Conservation (phyloP, 1,140 invertebrate species). For the Choristoneura fumiferana region DNA sequence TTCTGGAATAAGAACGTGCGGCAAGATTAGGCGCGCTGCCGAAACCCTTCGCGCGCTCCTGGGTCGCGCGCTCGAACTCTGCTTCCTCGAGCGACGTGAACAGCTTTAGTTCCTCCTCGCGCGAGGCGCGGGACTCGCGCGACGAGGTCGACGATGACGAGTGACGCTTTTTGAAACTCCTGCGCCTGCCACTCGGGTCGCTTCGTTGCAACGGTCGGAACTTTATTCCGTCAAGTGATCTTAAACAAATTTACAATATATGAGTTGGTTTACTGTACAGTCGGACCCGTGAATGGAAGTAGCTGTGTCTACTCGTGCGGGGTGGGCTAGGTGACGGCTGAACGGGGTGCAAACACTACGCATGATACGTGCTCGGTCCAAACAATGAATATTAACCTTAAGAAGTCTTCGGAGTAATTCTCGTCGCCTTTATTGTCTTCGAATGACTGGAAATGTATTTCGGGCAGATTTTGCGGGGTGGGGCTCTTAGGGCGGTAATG, state of each 20-base stretch:
- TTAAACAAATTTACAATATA: slow-evolving; percentile 73
- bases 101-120: slow-evolving; percentile 80
- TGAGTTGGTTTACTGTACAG: slow-evolving; percentile 59
- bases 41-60: slow-evolving; percentile 42
- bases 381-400: slow-evolving; percentile 74
- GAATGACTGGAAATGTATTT: slow-evolving; percentile 75
- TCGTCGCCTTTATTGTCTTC: slow-evolving; percentile 48
- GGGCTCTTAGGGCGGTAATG: slow-evolving; percentile 66
- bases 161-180: slow-evolving; percentile 79
- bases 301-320: slow-evolving; percentile 43
- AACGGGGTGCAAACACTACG: slow-evolving; percentile 36
- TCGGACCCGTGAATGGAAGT: slow-evolving; percentile 40
- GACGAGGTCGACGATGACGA: slow-evolving; percentile 80
- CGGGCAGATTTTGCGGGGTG: slow-evolving; percentile 53
- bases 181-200: slow-evolving; percentile 78
- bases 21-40: slow-evolving; percentile 73
- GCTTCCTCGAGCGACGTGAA: slow-evolving; percentile 81
- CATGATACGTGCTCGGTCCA: slow-evolving; percentile 35
- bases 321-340: slow-evolving; percentile 48
- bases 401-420: slow-evolving; percentile 69
- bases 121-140: slow-evolving; percentile 77
- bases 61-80: slow-evolving; percentile 72
- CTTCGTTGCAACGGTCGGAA: slow-evolving; percentile 77
- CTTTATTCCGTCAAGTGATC: slow-evolving; percentile 81
- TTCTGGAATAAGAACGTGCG: slow-evolving; percentile 74